A percentile compares a stretch with the other conserved stretches of the same genome.
Conservation (phyloP, 2,113 vertebrate species). For the Calcarius ornatus region DNA sequence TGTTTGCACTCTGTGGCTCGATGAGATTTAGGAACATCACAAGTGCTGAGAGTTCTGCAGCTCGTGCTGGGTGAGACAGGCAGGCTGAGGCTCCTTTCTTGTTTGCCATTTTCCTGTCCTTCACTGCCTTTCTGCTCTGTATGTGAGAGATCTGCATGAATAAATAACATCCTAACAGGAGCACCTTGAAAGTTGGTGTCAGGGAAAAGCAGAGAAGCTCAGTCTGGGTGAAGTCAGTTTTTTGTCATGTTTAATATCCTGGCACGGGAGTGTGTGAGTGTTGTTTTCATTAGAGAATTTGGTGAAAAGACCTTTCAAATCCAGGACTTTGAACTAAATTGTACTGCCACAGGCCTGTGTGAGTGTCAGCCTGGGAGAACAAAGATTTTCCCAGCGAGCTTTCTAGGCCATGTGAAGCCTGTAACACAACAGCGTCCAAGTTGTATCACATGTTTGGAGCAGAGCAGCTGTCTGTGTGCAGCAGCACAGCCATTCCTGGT, state of each 20-base stretch:
- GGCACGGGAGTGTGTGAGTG: background rate
- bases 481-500: background rate
- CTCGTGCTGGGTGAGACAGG: background rate
- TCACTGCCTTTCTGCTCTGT: background rate
- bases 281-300: background rate
- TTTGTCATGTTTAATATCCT: background rate
- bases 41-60: background rate
- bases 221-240: background rate
- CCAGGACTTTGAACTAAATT: background rate
- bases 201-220: background rate
- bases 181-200: background rate
- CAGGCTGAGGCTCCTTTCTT: background rate
- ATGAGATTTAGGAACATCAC: background rate
- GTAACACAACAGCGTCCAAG: background rate
- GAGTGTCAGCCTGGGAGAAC: background rate
- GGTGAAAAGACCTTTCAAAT: conserved; percentile 7
- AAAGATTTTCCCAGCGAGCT: background rate
- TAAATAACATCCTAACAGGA: background rate
- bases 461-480: background rate
- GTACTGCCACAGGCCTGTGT: background rate
- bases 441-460: background rate
- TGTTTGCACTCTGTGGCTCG: background rate
- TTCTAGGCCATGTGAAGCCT: background rate
- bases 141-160: background rate
- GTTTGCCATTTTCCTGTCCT: background rate